Percentiles rank a stretch among this genome's conserved stretches.
Evolutionary conservation across 2,113 vertebrate species (phyloP).

Genomic region (Actinemys pallida): DNA sequence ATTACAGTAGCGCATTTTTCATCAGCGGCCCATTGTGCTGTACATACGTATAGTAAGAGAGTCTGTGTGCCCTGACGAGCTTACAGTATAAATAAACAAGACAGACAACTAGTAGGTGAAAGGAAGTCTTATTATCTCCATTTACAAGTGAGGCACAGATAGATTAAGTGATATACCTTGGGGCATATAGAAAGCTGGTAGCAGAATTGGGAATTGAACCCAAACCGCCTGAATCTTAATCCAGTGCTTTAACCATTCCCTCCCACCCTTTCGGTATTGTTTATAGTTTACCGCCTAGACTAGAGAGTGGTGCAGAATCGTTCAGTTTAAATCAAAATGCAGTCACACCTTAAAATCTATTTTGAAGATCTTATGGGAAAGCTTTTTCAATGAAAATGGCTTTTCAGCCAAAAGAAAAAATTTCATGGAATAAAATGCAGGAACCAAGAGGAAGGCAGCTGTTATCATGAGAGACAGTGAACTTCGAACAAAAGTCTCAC

Average conservation of each 20-base stretch:
- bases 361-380: not conserved
- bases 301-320: not conserved
- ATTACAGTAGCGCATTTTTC: not conserved
- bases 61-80: not conserved
- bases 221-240: not conserved
- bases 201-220: not conserved
- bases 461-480: not conserved
- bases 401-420: not conserved
- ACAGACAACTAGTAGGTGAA: not conserved
- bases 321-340: not conserved
- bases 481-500: fast-evolving
- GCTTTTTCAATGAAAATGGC: not conserved
- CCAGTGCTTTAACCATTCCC: not conserved
- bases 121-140: not conserved
- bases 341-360: not conserved
- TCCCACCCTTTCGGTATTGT: too few relatives aligned
- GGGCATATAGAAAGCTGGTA: not conserved
- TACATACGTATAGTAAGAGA: not conserved
- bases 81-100: not conserved
- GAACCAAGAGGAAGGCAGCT: not conserved
- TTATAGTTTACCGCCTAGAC: not conserved
- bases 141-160: not conserved
- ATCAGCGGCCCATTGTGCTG: not conserved
- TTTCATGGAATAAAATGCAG: not conserved
- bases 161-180: not conserved